Base-by-base conservation (phyloP, 1,140 invertebrate genomes). In the Caenorhabditis briggsae region DNA sequence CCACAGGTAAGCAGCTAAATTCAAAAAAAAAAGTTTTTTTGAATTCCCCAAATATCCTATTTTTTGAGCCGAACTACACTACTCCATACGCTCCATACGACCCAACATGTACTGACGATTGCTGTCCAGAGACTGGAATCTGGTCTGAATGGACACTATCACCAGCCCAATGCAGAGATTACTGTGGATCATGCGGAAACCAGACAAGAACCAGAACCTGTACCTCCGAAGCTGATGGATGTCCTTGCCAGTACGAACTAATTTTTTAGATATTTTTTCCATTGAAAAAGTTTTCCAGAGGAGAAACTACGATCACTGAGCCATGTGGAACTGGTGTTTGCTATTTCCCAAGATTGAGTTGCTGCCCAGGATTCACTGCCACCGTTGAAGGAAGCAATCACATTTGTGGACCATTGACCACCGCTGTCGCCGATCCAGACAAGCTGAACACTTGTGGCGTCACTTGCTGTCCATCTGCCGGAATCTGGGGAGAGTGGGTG, bases 41-140 rank as follows among this genome's bases (percentile, higher is more conserved):
- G n/a, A n/a, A n/a, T n/a, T n/a, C n/a, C n/a, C n/a, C n/a, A n/a
- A n/a, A n/a, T n/a, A n/a, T n/a, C n/a, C n/a, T n/a, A n/a, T n/a
- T n/a, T n/a, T n/a, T n/a, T n/a, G n/a, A n/a, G 64, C 87, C 83
- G 0, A 88, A 85, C 56, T 88, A 85, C 50, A 85, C 46, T 16
- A 85, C 84, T 2, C 18, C 50, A 7, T 74, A 55, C 25, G 84
- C 64, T 18, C 84, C 84, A 12, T 85, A 85, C 41, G 84, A 85
- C n/a, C 53, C 53, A 16, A 85, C 61, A 41, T 85, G 84, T 23
- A 25, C 46, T 33, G 7, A 11, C 25, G 55, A n/a, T 1, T 85
- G 84, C 50, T 85, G 84, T 43, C 20, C 53, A 41, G 59, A 64
- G 18, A 58, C 46, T 20, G 87, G 87, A 23, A 86, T 84, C n/a